phyloP scores from a whole-genome alignment of 2,888 invertebrate genomes.

The Tolmerus cingulatus region DNA sequence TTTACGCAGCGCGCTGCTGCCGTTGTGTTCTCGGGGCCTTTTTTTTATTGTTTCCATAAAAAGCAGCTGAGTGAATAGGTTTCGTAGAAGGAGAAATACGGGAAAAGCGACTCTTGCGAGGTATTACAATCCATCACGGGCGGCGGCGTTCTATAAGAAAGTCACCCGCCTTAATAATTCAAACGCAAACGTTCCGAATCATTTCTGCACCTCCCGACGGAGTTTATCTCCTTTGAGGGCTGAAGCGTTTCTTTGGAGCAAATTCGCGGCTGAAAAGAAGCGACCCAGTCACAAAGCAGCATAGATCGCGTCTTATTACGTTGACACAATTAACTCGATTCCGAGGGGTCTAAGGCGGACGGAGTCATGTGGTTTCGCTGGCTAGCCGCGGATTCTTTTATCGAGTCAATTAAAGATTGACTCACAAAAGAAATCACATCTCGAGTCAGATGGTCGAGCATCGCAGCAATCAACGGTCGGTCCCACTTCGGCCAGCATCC shows the following conservation, averaged over 20 bases:
- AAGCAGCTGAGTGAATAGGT: constrained; percentile 2
- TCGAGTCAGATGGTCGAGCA: neutral
- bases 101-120: neutral
- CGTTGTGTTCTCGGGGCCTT: neutral
- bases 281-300: neutral
- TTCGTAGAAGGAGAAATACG: neutral
- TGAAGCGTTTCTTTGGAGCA: neutral
- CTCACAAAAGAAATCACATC: neutral
- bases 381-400: neutral
- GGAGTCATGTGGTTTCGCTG: neutral
- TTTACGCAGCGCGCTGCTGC: neutral
- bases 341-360: neutral
- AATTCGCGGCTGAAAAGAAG: neutral
- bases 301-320: neutral
- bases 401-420: neutral
- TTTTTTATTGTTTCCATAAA: neutral
- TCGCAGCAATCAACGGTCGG: neutral
- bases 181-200: constrained; percentile 20
- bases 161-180: constrained; percentile 25
- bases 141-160: neutral
- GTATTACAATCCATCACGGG: neutral
- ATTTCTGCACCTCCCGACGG: constrained; percentile 7
- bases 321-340: neutral
- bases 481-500: neutral
- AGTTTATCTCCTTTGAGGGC: neutral